Percentiles rank a stretch among this genome's conserved stretches.
Evolutionary conservation across 2,888 invertebrate species (phyloP).

Genomic region (Cataglyphis cursor): DNA sequence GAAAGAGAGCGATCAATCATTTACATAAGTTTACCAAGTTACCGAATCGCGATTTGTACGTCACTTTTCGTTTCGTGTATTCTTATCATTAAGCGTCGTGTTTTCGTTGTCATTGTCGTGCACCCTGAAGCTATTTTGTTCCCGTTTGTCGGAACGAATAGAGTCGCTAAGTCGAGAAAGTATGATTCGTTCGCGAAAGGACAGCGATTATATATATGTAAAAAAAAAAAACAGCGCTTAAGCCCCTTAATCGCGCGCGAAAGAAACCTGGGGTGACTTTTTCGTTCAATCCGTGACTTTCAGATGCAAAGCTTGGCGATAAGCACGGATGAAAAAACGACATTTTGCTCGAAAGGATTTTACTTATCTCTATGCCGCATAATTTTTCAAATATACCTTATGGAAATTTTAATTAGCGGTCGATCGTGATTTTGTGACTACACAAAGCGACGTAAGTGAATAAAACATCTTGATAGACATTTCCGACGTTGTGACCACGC

Average conservation of each 20-base stretch:
- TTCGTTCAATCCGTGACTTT: slow-evolving; percentile 23
- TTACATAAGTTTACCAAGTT: slow-evolving; percentile 38
- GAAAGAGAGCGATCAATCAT: slow-evolving; percentile 19
- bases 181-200: neutral
- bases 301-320: slow-evolving; percentile 2
- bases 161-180: slow-evolving; percentile 31
- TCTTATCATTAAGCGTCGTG: slow-evolving; percentile 11
- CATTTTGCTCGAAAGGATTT: slow-evolving; percentile 29
- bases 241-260: slow-evolving; percentile 19
- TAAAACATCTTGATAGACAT: slow-evolving; percentile 54
- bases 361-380: slow-evolving; percentile 32
- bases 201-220: slow-evolving; percentile 4
- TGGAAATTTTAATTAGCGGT: slow-evolving; percentile 44
- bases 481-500: slow-evolving; percentile 47
- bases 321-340: slow-evolving; percentile 14
- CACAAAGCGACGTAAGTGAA: slow-evolving; percentile 29
- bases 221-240: slow-evolving; percentile 16
- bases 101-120: neutral
- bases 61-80: slow-evolving; percentile 1
- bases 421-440: slow-evolving; percentile 42
- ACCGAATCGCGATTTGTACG: slow-evolving; percentile 11
- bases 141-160: slow-evolving; percentile 8
- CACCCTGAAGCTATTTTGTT: neutral
- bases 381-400: slow-evolving; percentile 28
- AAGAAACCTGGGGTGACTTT: slow-evolving; percentile 20